Base-by-base conservation (phyloP, 2,797 vertebrate genomes). In the Buphagus erythrorhynchus region DNA sequence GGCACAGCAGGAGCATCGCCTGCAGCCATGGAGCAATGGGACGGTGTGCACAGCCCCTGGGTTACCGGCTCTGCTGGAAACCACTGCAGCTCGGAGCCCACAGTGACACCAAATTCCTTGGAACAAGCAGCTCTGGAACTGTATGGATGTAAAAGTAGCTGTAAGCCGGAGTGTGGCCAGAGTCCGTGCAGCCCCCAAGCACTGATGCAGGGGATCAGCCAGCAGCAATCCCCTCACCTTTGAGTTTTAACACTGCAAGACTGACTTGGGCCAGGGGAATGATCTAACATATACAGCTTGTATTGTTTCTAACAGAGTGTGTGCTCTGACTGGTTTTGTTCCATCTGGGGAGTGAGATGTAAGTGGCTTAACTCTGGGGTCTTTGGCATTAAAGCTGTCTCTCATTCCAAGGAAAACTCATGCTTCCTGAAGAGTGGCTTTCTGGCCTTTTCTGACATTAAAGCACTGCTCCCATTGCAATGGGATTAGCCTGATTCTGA, bases 1-100 rank as follows among this genome's bases (percentile, higher is more conserved):
- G 1, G 46, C 55, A 25, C 19, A 15, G 59, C 24, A 4, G 5
- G 11, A 16, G 11, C 2, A 2, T 19, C 10, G 1, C 52, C 26
- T 4, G 5, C 0, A 0, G 52, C 35, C 33, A 1, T 2, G 19
- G 28, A 28, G n/a, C 10, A 2, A 5, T 1, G 10, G 24, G n/a
- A 54, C 0, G 0, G 6, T 2, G 25, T 1, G 11, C 29, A 6
- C 25, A 31, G 48, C 29, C 18, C 2, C 2, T 1, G 43, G 19
- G n/a, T 11, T 43, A 69, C 26, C 0, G 4, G 8, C 26, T 42
- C 6, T 6, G 7, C 49, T 43, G 43, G 25, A 71, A 59, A 72
- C 2, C 13, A 3, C 18, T 13, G 14, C 54, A 26, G 28, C 33
- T 6, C 18, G 5, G 8, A 52, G 20, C 10, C 22, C 40, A 13